Evolutionary conservation across 2,113 vertebrate genomes (phyloP).

Genomic region (Meleagris gallopavo): DNA sequence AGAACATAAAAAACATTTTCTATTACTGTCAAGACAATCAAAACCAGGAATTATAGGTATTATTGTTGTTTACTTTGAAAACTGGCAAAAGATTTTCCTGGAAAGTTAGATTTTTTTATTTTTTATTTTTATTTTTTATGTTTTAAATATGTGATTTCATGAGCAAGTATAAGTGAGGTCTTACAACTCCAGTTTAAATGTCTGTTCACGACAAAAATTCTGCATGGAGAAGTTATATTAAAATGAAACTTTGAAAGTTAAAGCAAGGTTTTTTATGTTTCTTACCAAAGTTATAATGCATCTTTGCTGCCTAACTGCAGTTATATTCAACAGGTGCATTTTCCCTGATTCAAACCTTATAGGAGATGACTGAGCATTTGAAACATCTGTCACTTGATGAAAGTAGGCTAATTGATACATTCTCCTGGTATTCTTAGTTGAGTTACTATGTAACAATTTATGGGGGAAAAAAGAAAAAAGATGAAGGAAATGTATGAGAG

Average conservation of each 20-base stretch:
- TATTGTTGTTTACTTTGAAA: background rate
- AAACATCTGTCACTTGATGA: slow-evolving; percentile 4
- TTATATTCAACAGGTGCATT: slow-evolving; percentile 42
- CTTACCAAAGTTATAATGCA: background rate
- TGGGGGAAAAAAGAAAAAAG: background rate
- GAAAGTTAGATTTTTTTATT: background rate
- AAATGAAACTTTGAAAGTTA: background rate
- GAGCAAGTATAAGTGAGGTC: background rate
- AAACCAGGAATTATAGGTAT: background rate
- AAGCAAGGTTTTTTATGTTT: background rate
- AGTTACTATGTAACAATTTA: background rate
- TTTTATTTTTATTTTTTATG: no score
- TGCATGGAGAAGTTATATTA: background rate
- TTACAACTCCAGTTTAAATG: background rate
- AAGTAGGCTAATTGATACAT: background rate
- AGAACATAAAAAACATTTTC: background rate
- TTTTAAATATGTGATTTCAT: background rate
- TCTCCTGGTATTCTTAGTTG: slow-evolving; percentile 10
- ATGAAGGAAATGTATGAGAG: background rate
- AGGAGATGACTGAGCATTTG: background rate
- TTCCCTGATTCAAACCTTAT: background rate
- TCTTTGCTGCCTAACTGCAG: slow-evolving; percentile 13
- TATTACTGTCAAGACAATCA: background rate
- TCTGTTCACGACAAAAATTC: background rate
- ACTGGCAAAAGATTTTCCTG: background rate